Percentiles rank a stretch among this genome's conserved stretches.
phyloP scores from a whole-genome alignment of 1,140 invertebrate genomes.

The Caenorhabditis latens region DNA sequence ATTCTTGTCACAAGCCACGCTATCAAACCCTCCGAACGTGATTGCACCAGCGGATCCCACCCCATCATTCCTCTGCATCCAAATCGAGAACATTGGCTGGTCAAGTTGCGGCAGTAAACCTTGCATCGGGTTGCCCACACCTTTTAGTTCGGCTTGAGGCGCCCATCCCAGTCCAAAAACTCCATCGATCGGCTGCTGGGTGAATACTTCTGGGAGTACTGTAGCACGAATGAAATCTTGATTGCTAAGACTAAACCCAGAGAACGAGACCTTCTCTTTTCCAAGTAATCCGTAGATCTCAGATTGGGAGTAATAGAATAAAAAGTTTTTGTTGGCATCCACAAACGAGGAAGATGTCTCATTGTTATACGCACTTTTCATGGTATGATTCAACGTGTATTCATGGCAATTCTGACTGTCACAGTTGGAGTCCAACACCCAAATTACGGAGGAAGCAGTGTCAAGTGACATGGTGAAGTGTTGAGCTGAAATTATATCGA shows the following conservation, averaged over 20 bases:
- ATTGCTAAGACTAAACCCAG: not conserved
- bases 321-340: not conserved
- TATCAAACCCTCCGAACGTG: slow-evolving; percentile 66
- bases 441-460: not conserved
- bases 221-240: slow-evolving; percentile 60
- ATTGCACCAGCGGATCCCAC: slow-evolving; percentile 59
- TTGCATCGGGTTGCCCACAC: not conserved
- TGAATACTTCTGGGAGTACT: slow-evolving; percentile 50
- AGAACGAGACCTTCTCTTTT: not conserved
- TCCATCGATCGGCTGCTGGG: slow-evolving; percentile 58
- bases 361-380: not conserved
- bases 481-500: not conserved
- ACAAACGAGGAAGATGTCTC: not conserved
- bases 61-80: not conserved
- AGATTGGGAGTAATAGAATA: not conserved
- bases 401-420: not conserved
- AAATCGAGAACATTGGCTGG: slow-evolving; percentile 34
- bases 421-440: not conserved
- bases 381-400: not conserved
- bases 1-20: slow-evolving; percentile 53
- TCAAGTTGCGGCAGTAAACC: slow-evolving; percentile 46
- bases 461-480: not conserved
- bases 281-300: not conserved
- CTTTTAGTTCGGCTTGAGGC: not conserved
- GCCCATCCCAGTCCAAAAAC: slow-evolving; percentile 69